phyloP scores from a whole-genome alignment of 2,113 vertebrate genomes.

The Trogon surrucura region DNA sequence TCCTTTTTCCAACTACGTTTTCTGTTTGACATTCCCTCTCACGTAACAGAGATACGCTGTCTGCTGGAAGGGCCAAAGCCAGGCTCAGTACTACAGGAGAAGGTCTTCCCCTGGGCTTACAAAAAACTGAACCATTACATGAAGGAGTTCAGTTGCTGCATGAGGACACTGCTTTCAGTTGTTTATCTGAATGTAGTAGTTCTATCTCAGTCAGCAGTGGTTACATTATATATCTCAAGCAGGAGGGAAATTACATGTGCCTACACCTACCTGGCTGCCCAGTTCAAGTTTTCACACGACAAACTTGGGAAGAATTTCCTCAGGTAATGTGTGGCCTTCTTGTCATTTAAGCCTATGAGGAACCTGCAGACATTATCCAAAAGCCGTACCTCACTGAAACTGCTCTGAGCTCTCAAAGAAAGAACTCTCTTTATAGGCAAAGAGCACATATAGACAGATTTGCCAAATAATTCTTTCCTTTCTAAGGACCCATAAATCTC shows the following conservation, averaged over 20 bases:
- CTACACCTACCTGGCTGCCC: neutral
- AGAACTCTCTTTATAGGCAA: neutral
- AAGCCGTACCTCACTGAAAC: neutral
- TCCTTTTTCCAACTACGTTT: neutral
- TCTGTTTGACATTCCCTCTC: neutral
- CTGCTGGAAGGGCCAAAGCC: neutral
- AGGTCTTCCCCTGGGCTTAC: neutral
- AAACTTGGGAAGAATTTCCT: neutral
- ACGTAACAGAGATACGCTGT: neutral
- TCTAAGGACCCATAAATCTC: conserved; percentile 1
- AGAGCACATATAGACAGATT: neutral
- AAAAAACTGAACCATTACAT: neutral
- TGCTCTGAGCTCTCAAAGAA: neutral
- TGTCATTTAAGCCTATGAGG: neutral
- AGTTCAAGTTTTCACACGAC: neutral
- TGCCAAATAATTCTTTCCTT: neutral
- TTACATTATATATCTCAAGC: neutral
- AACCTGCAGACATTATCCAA: neutral
- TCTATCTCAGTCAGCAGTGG: neutral
- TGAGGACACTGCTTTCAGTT: neutral
- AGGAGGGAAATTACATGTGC: neutral
- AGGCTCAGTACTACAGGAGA: neutral
- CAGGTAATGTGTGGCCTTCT: neutral
- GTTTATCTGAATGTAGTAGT: neutral
- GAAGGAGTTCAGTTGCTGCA: neutral